Percentiles rank a stretch among this genome's conserved stretches.
Conservation (phyloP, 1,140 invertebrate genomes). For the Bombus sylvicola region DNA sequence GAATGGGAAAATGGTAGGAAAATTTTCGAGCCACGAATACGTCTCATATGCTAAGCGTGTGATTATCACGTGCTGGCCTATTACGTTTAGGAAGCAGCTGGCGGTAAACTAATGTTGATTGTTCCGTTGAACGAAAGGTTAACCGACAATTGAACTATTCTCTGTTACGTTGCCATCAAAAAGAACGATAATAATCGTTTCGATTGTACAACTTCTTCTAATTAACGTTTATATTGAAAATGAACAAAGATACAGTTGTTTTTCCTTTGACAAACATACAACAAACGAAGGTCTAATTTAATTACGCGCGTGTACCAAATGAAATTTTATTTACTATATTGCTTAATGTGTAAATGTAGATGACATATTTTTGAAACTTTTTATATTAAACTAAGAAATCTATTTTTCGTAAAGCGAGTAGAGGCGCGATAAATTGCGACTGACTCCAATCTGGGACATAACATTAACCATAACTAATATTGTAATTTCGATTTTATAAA, state of each 20-base stretch:
- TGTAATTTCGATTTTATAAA: too few relatives aligned
- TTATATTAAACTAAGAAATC: not conserved
- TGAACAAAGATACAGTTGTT: not conserved
- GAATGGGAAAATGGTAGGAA: constrained; percentile 8
- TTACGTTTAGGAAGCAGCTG: constrained; percentile 65
- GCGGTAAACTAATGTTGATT: constrained; percentile 69
- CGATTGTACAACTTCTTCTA: constrained; percentile 24
- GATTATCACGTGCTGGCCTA: constrained; percentile 58
- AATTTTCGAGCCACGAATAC: constrained; percentile 23
- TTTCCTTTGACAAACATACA: not conserved
- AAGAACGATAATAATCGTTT: constrained; percentile 28
- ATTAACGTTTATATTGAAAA: not conserved
- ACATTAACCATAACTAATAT: too few relatives aligned
- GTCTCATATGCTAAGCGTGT: constrained; percentile 38
- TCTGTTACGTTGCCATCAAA: constrained; percentile 55
- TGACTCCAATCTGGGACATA: too few relatives aligned
- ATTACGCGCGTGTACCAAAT: not conserved
- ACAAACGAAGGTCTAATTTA: not conserved
- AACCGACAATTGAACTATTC: constrained; percentile 74
- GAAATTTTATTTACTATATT: not conserved
- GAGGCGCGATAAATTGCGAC: too few relatives aligned
- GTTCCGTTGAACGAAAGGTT: constrained; percentile 64
- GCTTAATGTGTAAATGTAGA: not conserved
- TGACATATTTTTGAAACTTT: not conserved
- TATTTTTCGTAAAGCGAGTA: not conserved